phyloP scores from a whole-genome alignment of 2,113 vertebrate genomes.

The Peromyscus polionotus region DNA sequence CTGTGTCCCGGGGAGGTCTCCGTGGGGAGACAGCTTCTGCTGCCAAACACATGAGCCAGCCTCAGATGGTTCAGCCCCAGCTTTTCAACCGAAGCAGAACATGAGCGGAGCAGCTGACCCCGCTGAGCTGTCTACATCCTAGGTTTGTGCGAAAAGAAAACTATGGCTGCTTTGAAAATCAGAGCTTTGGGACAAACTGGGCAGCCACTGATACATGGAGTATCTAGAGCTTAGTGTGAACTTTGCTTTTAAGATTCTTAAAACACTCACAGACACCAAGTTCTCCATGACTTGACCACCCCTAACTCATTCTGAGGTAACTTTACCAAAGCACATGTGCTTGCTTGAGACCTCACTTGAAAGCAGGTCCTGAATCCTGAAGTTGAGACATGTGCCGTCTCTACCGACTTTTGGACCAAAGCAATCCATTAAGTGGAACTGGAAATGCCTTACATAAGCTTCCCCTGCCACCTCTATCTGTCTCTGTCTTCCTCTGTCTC shows the following conservation, averaged over 20 bases:
- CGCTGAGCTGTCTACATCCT: not conserved
- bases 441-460: not conserved
- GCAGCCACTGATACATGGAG: not conserved
- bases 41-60: not conserved
- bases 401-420: not conserved
- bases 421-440: not conserved
- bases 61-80: not conserved
- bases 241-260: not conserved
- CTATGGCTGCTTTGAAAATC: not conserved
- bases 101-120: not conserved
- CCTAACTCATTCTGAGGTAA: not conserved
- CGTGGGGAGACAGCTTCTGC: not conserved
- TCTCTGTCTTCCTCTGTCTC: too few species aligned
- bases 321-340: not conserved
- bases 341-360: not conserved
- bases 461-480: fast-evolving
- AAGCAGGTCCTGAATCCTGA: not conserved
- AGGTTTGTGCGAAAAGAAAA: not conserved
- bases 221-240: not conserved
- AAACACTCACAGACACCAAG: not conserved
- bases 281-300: not conserved
- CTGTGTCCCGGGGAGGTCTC: not conserved
- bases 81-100: not conserved
- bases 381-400: not conserved
- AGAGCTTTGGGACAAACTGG: not conserved